Evolutionary conservation across 2,797 vertebrate genomes (phyloP).

Genomic region (Pseudochaenichthys georgianus): DNA sequence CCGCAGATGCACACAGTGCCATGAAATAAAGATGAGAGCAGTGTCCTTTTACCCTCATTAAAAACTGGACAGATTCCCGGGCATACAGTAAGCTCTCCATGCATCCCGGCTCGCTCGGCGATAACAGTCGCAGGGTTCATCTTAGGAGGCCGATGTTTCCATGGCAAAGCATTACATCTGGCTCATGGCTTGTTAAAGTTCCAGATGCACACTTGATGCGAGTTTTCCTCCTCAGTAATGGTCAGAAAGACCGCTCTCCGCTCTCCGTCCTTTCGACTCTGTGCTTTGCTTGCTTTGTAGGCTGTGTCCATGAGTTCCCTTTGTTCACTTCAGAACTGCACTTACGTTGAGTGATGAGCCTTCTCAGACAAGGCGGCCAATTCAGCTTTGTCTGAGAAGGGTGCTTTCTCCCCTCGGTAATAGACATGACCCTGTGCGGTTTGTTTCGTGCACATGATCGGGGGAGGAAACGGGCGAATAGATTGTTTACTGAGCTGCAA

Average conservation of each 20-base stretch:
- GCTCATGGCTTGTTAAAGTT: conserved; percentile 65
- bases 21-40: conserved; percentile 66
- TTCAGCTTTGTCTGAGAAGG: conserved; percentile 44
- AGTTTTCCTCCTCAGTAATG: conserved; percentile 41
- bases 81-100: conserved; percentile 32
- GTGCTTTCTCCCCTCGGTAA: conserved; percentile 9
- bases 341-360: conserved; percentile 55
- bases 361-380: conserved; percentile 47
- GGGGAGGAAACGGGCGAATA: not conserved
- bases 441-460: conserved; percentile 7
- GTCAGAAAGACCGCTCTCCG: conserved; percentile 24
- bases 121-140: conserved; percentile 47
- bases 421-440: conserved; percentile 11
- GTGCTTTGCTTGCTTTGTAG: conserved; percentile 37
- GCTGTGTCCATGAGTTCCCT: conserved; percentile 27
- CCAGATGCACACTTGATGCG: conserved; percentile 49
- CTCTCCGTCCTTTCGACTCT: not conserved
- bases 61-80: conserved; percentile 47
- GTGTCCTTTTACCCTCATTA: conserved; percentile 68
- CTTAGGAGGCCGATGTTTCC: conserved; percentile 36
- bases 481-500: conserved; percentile 11
- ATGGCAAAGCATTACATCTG: conserved; percentile 53
- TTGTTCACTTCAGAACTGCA: conserved; percentile 36
- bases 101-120: conserved; percentile 23
- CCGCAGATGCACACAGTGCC: conserved; percentile 40